These are phyloP conservation scores for Drosophila eugracilis DNA, from an alignment of 1,140 invertebrate genomes.

Conservation along the genomic window DNA sequence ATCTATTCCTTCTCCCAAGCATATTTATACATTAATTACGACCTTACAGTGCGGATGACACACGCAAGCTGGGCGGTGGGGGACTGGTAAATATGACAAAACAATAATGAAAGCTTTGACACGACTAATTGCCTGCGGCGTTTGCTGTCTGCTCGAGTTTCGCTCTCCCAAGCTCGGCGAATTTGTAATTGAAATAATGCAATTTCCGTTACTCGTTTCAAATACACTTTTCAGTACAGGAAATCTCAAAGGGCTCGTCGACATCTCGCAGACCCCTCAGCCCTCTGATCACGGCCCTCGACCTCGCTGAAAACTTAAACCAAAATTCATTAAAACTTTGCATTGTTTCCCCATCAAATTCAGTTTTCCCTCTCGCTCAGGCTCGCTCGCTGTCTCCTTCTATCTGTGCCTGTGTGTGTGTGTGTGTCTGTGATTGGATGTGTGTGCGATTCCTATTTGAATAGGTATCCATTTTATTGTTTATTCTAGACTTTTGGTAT, in stretches of 20 bases:
- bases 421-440: constrained; percentile 24
- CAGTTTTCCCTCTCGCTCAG: constrained; percentile 36
- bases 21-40: constrained; percentile 82
- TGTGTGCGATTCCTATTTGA: constrained; percentile 68
- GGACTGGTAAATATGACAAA: constrained; percentile 77
- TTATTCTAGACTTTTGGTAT: constrained; percentile 82
- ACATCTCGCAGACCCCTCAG: constrained; percentile 10
- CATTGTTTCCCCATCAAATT: constrained; percentile 66
- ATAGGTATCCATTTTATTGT: constrained; percentile 83
- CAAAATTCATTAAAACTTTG: constrained; percentile 84
- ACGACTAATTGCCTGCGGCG: constrained; percentile 82
- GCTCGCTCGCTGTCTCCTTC: constrained; percentile 14
- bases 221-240: constrained; percentile 81
- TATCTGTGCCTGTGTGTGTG: constrained; percentile 12
- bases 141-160: constrained; percentile 75
- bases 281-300: background rate
- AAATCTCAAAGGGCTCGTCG: constrained; percentile 74
- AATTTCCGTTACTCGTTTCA: constrained; percentile 82
- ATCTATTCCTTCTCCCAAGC: constrained; percentile 69
- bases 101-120: constrained; percentile 83
- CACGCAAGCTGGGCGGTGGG: constrained; percentile 25
- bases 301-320: constrained; percentile 78
- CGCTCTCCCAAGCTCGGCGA: constrained; percentile 47
- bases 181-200: constrained; percentile 84
- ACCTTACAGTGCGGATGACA: constrained; percentile 76